A percentile compares a stretch with the other conserved stretches of the same genome.
These are phyloP conservation scores for Thaleichthys pacificus DNA, from an alignment of 2,797 vertebrate species.

Conservation along the genomic window DNA sequence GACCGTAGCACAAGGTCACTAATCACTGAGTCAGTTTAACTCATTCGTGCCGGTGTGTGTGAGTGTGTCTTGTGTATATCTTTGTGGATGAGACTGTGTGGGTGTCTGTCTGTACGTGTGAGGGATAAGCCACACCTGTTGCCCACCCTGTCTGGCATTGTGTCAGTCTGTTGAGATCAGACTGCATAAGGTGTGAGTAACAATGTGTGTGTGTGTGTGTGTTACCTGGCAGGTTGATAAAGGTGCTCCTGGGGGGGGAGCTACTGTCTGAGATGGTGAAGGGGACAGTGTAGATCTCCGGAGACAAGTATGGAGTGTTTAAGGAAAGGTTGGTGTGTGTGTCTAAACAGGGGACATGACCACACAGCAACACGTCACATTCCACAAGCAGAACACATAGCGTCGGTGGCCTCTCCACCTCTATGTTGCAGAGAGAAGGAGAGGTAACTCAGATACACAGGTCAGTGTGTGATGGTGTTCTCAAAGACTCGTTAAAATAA, in stretches of 20 bases:
- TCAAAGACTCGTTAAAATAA: not conserved
- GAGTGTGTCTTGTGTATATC: not conserved
- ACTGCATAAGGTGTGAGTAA: not conserved
- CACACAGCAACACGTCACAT: not conserved
- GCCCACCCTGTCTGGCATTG: not conserved
- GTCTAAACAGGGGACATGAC: constrained; percentile 58
- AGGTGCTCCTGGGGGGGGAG: constrained; percentile 77
- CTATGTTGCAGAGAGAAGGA: too few relatives aligned
- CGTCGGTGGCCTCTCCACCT: not conserved
- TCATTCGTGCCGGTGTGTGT: not conserved
- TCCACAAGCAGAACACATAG: not conserved
- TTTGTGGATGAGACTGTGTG: not conserved
- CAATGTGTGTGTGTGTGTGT: not conserved
- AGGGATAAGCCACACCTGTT: constrained; percentile 18
- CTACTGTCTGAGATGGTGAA: constrained; percentile 81
- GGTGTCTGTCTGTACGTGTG: not conserved
- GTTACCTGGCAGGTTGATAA: constrained; percentile 80
- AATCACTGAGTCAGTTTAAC: not conserved
- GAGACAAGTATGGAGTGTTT: constrained; percentile 77
- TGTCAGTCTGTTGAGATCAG: not conserved
- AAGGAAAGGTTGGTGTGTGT: constrained; percentile 82
- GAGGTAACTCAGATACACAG: too few relatives aligned
- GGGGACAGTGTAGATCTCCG: constrained; percentile 77
- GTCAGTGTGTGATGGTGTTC: too few relatives aligned
- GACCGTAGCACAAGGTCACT: not conserved